These are phyloP conservation scores for Tylochromis polylepis DNA, from an alignment of 2,113 vertebrate species.

Conservation along the genomic window DNA sequence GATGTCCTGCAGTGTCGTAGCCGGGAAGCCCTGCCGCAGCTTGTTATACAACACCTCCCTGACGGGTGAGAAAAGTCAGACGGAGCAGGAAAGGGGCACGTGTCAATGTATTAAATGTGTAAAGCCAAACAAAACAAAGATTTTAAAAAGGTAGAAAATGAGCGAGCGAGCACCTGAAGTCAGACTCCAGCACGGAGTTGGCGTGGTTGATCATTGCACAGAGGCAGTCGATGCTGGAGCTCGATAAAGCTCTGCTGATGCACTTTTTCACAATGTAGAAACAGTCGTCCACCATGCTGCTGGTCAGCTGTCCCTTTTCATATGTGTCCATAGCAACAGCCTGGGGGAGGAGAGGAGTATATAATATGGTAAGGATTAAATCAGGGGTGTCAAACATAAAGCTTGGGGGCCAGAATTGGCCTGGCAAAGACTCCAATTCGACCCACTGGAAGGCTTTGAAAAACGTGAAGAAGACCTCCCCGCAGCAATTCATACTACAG, in stretches of 20 bases:
- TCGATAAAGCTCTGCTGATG: conserved; percentile 91
- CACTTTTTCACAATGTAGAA: conserved; percentile 99
- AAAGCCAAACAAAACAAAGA: background rate
- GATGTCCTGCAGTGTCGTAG: conserved; percentile 93
- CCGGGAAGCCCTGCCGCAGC: conserved; percentile 90
- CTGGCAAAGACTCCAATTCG: no score
- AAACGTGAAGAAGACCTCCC: background rate
- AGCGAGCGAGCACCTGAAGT: conserved; percentile 83
- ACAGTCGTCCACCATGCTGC: conserved; percentile 98
- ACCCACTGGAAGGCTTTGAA: no score
- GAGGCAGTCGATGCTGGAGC: conserved; percentile 95
- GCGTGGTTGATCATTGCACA: conserved; percentile 99
- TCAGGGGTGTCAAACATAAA: no score
- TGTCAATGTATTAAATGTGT: background rate
- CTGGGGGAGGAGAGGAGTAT: conserved; percentile 51
- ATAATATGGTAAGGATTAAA: background rate
- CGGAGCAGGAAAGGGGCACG: background rate
- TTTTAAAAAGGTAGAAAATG: background rate
- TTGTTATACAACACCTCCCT: conserved; percentile 93
- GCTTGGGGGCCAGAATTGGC: no score
- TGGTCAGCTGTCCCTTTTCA: conserved; percentile 92
- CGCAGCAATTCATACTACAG: no score
- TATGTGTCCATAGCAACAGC: conserved; percentile 92
- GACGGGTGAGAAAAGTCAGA: background rate
- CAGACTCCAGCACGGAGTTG: conserved; percentile 88